Base-by-base conservation (phyloP, 2,797 vertebrate species). In the Xyrichtys novacula region DNA sequence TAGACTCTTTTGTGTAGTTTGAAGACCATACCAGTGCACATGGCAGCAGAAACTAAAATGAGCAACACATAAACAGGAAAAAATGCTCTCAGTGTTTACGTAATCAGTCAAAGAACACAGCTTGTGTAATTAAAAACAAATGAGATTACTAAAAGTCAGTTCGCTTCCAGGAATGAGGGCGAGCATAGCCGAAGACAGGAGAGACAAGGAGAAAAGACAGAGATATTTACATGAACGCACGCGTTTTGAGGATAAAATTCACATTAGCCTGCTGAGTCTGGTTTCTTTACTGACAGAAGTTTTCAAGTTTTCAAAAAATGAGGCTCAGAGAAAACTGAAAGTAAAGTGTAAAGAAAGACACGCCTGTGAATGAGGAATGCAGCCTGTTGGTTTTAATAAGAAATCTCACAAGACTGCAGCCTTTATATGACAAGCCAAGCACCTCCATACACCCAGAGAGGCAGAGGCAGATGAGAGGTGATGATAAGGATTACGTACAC, bases 101-200 rank as follows among this genome's bases (percentile, higher is more conserved):
- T 74, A 83, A 86, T 80, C 58, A 82, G 86, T 84, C 78, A 76
- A 78, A 80, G 40, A 79, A 76, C 67, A 76, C 48, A 75, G 47
- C 76, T 63, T 64, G 14, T 56, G 36, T 85, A 77, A 85, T 85
- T 84, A 81, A 85, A 90, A 88, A 80, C 81, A 88, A 90, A 87
- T 68, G 49, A 76, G 68, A 79, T 65, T 73, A 84, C 28, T 58
- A 42, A 65, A 65, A 77, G 58, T 42, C 23, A 40, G 49, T 71
- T 81, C 54, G 52, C 62, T 80, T 89, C 65, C 77, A 75, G 74
- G 83, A 83, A 83, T 75, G 74, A 50, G 71, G 46, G 23, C 38
- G 49, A 59, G 44, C 54, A 65, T 1, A 6, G 49, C 59, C 2
- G 1, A 20, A 38, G 38, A 65, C 28, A 16, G 25, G 14, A 16